These are phyloP conservation scores for Oreocharis arfaki DNA, from an alignment of 2,113 vertebrate species.

Conservation along the genomic window DNA sequence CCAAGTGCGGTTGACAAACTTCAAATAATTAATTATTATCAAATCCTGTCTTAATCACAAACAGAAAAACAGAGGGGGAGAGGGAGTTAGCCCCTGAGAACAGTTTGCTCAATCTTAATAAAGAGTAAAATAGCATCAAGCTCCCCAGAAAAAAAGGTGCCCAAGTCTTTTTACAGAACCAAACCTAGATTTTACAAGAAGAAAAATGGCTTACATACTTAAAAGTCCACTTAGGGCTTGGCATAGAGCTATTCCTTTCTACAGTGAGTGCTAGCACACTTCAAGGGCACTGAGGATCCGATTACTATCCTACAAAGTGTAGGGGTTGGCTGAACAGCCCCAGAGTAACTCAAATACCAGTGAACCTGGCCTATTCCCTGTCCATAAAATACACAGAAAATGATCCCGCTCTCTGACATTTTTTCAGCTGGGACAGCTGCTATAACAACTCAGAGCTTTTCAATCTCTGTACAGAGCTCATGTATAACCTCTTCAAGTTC, in stretches of 20 bases:
- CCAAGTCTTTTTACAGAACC: constrained; percentile 53
- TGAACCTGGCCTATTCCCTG: constrained; percentile 61
- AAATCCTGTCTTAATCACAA: not conserved
- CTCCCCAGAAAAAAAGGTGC: not conserved
- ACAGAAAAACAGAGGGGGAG: not conserved
- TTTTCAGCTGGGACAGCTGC: constrained; percentile 73
- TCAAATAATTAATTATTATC: not conserved
- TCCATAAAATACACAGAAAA: constrained; percentile 73
- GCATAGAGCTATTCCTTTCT: constrained; percentile 57
- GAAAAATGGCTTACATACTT: constrained; percentile 49
- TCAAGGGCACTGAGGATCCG: constrained; percentile 65
- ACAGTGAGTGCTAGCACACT: constrained; percentile 57
- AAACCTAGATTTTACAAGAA: constrained; percentile 55
- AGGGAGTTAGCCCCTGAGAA: not conserved
- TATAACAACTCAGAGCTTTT: constrained; percentile 68
- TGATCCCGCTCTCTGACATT: constrained; percentile 64
- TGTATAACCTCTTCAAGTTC: constrained; percentile 53
- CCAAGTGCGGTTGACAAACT: not conserved
- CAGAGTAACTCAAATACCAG: constrained; percentile 68
- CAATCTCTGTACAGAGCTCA: constrained; percentile 39
- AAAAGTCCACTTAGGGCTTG: constrained; percentile 62
- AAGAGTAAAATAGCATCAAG: constrained; percentile 22
- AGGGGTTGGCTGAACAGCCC: constrained; percentile 56
- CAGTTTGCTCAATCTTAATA: not conserved
- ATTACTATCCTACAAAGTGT: constrained; percentile 67